Evolutionary conservation across 2,113 vertebrate species (phyloP), one percentile per base, ranked within the genome.

Genomic region (Dicrurus megarhynchus): DNA sequence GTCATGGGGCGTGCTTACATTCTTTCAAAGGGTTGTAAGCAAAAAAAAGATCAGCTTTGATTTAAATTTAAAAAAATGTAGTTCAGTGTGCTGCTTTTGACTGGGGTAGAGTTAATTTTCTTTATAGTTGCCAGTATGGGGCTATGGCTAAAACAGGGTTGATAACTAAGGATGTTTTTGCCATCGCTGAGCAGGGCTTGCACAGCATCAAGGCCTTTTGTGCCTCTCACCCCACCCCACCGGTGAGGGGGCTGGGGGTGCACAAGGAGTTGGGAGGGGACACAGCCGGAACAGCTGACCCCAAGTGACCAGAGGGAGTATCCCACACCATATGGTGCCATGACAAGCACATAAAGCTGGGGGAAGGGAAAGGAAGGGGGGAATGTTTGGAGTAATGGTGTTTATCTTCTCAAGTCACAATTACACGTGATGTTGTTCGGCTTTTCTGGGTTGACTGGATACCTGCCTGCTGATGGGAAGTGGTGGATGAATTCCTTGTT

Each of bases 381-480:
- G 5, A 33, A 33, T 27, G 11, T 60, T 44, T 37, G 17, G 11
- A 13, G 32, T 44, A 44, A 44, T 28, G 14, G 14, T 68, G 33
- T 44, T 59, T 59, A 10, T 44, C 27, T 68, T 59, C 46, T 44
- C 61, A 68, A 52, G 37, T 33, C 73, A 60, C 33, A 33, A 52
- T 37, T 68, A 12, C 22, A 22, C 0, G 0, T 23, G 63, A 12
- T 18, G 14, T 15, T 52, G 53, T 11, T 33, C 1, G 0, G 11
- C 37, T 60, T 52, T 60, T 22, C 27, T 52, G 27, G 33, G 18
- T 7, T 60, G 37, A 16, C 53, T 68, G 53, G 46, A 19, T 37
- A 33, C 22, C 32, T 60, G 17, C 46, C 63, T 44, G 22, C 17
- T 12, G 46, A 23, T 23, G 63, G 53, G 22, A 52, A 68, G 7